Percentiles rank a stretch among this genome's conserved stretches.
Conservation (phyloP, 2,797 vertebrate genomes). For the Netta rufina region DNA sequence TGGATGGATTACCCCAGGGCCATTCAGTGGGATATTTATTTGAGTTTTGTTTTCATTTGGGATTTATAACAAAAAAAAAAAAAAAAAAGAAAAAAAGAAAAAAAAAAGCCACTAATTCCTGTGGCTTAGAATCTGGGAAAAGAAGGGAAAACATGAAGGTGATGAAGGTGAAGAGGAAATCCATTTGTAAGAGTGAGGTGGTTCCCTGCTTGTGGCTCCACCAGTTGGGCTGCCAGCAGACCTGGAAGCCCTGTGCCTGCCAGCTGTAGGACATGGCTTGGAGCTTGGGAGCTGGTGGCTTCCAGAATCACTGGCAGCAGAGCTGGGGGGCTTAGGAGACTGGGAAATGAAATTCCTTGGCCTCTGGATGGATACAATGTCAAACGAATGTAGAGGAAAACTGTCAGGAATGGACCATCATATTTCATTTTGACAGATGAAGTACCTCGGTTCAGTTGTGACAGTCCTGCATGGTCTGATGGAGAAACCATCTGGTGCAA, state of each 20-base stretch:
- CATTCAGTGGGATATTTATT: neutral
- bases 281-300: neutral
- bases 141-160: neutral
- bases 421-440: neutral
- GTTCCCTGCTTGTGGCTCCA: neutral
- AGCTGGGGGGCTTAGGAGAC: neutral
- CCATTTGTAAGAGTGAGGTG: neutral
- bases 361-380: neutral
- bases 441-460: neutral
- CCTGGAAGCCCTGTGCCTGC: neutral
- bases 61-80: neutral
- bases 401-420: neutral
- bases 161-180: neutral
- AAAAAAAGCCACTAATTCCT: neutral
- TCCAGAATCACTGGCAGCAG: neutral
- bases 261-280: accelerated
- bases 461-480: neutral
- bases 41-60: neutral
- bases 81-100: neutral
- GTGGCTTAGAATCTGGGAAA: neutral
- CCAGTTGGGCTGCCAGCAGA: neutral
- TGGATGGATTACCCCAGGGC: neutral
- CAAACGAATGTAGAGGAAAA: neutral
- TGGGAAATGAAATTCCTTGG: neutral
- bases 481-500: neutral